Conservation (phyloP, 2,113 vertebrate species). For the Crypturellus undulatus region DNA sequence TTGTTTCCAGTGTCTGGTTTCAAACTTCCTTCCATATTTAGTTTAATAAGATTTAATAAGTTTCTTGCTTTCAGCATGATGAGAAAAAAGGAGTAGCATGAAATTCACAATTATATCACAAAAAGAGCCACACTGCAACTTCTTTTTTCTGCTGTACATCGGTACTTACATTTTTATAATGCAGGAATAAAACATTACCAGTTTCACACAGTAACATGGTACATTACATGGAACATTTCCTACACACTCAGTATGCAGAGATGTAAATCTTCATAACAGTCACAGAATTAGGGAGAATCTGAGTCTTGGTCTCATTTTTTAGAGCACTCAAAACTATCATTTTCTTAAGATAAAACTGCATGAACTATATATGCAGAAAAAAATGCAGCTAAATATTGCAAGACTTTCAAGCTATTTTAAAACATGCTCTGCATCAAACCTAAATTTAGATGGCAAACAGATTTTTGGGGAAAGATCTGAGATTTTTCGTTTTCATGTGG, state of each 20-base stretch:
- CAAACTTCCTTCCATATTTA: background rate
- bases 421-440: background rate
- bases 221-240: rapidly evolving
- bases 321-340: background rate
- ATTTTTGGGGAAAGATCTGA: background rate
- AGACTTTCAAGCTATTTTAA: background rate
- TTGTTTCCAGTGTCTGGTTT: background rate
- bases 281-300: background rate
- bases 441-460: background rate
- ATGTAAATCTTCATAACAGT: background rate
- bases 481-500: background rate
- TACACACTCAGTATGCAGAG: background rate
- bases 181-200: background rate
- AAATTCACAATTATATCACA: background rate
- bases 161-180: background rate
- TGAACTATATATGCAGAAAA: background rate
- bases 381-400: background rate
- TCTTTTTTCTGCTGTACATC: background rate
- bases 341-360: background rate
- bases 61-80: background rate
- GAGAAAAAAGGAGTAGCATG: background rate
- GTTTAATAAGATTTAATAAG: background rate
- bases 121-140: background rate
- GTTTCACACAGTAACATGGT: background rate
- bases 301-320: background rate